Percentiles rank a stretch among this genome's conserved stretches.
Conservation (phyloP, 1,140 invertebrate genomes). For the Phenacoccus solenopsis region DNA sequence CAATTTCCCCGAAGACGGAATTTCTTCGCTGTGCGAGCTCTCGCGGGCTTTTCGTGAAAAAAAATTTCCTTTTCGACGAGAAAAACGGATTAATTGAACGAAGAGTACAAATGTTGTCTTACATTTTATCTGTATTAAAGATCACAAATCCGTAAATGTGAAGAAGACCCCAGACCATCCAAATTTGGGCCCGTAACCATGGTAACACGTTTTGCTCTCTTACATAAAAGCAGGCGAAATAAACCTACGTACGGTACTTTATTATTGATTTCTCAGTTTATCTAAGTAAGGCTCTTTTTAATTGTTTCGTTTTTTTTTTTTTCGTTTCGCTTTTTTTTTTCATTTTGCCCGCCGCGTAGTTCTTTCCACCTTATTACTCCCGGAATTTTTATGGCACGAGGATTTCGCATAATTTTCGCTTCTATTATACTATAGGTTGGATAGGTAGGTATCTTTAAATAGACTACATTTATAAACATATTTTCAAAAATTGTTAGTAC, state of each 20-base stretch:
- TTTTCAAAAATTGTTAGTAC: too few species aligned
- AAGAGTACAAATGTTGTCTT: slow-evolving; percentile 4
- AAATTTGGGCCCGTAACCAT: slow-evolving; percentile 17
- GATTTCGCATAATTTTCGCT: too few species aligned
- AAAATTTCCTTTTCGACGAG: background rate
- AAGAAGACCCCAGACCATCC: slow-evolving; percentile 15
- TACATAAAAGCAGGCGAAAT: slow-evolving; percentile 11
- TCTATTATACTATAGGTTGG: too few species aligned
- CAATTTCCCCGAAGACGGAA: background rate
- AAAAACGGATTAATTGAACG: slow-evolving; percentile 2
- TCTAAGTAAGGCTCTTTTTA: slow-evolving; percentile 5
- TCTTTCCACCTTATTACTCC: too few species aligned
- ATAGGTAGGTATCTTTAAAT: too few species aligned
- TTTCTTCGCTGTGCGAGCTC: background rate
- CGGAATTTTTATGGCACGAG: too few species aligned
- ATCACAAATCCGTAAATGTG: slow-evolving; percentile 7
- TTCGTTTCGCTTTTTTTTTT: background rate
- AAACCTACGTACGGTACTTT: slow-evolving; percentile 13
- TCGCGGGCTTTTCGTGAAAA: background rate
- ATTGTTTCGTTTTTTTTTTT: background rate
- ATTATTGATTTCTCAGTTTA: slow-evolving; percentile 16
- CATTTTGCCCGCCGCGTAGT: background rate
- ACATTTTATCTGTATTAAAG: slow-evolving; percentile 13
- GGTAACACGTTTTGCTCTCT: slow-evolving; percentile 6
- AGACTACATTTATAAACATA: too few species aligned